phyloP scores from a whole-genome alignment of 2,113 vertebrate species.

The Brevimyrus niger region DNA sequence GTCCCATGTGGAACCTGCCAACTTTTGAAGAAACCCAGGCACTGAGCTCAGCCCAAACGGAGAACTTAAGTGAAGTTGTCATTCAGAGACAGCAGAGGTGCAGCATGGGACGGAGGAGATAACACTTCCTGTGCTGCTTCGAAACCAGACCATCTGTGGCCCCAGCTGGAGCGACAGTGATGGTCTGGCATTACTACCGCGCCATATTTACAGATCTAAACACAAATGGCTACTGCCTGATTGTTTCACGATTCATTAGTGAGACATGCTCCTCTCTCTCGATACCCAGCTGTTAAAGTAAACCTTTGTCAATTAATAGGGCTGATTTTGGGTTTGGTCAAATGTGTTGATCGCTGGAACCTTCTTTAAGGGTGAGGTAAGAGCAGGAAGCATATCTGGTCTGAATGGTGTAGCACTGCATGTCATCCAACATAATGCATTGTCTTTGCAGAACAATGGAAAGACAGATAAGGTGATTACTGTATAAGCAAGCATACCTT shows the following conservation, averaged over 20 bases:
- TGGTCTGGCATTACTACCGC: conserved; percentile 99
- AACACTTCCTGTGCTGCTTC: conserved; percentile 73
- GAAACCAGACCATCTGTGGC: conserved; percentile 99
- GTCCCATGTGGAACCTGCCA: conserved; percentile 30
- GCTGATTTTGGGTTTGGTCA: conserved; percentile 97
- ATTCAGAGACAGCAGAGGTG: conserved; percentile 71
- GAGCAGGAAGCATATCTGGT: conserved; percentile 41
- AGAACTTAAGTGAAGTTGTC: conserved; percentile 67
- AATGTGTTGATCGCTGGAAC: conserved; percentile 97
- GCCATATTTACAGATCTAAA: conserved; percentile 99
- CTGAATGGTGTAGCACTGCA: background rate
- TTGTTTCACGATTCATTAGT: conserved; percentile 99
- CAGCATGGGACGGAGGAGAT: conserved; percentile 65
- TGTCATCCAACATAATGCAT: background rate
- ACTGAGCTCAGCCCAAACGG: conserved; percentile 43
- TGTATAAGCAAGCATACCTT: background rate
- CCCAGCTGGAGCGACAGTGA: conserved; percentile 99
- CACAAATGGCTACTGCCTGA: conserved; percentile 99
- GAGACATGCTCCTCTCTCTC: conserved; percentile 97
- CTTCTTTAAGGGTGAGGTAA: conserved; percentile 72
- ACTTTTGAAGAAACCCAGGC: conserved; percentile 37
- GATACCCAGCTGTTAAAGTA: conserved; percentile 99
- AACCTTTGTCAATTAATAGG: conserved; percentile 99
- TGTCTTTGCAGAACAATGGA: background rate
- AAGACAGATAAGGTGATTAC: background rate